Evolutionary conservation across 2,797 vertebrate genomes (phyloP).

Genomic region (Enteromius mattozi): DNA sequence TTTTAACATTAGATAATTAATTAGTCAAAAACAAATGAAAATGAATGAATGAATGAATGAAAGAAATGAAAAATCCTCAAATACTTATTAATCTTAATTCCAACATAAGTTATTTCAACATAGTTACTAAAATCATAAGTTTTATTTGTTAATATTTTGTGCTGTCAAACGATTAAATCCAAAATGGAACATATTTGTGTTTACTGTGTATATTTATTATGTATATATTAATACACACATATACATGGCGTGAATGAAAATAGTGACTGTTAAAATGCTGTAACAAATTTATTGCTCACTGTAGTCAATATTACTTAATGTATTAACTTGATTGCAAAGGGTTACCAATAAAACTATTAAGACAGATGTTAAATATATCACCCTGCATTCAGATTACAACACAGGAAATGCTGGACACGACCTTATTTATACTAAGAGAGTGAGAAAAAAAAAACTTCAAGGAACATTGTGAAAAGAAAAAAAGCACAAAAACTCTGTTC

Average conservation of each 20-base stretch:
- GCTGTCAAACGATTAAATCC: too few relatives aligned
- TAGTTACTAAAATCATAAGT: neutral
- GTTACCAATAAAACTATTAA: neutral
- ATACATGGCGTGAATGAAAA: too few relatives aligned
- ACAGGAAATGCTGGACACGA: constrained; percentile 9
- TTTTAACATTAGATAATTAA: neutral
- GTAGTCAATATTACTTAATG: neutral
- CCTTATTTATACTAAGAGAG: neutral
- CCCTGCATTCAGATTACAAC: neutral
- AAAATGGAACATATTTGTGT: too few relatives aligned
- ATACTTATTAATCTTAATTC: too few relatives aligned
- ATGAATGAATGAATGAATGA: too few relatives aligned
- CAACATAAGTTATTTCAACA: too few relatives aligned
- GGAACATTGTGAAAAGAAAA: neutral
- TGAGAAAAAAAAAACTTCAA: neutral
- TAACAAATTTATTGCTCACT: neutral
- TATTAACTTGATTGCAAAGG: neutral
- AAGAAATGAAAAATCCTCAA: neutral
- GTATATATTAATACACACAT: too few relatives aligned
- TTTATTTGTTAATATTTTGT: neutral
- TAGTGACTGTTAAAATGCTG: neutral
- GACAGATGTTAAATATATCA: neutral
- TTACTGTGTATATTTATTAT: too few relatives aligned
- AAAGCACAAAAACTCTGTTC: neutral
- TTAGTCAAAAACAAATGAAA: too few relatives aligned